These are phyloP conservation scores for Polyergus mexicanus DNA, from an alignment of 1,140 invertebrate genomes.

Conservation along the genomic window DNA sequence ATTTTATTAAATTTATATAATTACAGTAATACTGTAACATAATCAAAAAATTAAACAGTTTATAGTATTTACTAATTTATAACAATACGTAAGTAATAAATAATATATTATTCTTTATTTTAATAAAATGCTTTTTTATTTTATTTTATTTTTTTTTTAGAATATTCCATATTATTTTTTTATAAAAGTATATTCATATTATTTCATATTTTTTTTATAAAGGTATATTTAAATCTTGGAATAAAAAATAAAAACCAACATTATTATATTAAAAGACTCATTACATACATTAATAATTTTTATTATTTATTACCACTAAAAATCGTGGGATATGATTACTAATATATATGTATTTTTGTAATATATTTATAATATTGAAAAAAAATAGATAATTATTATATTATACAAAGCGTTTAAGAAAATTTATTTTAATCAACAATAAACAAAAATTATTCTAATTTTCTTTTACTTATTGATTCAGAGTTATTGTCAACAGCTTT, in stretches of 20 bases:
- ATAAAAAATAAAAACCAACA: not conserved
- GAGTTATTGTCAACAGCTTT: constrained; percentile 22
- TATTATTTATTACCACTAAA: not conserved
- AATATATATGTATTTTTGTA: not conserved
- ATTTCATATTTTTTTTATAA: too few species aligned
- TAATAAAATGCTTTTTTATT: constrained; percentile 8
- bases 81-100: constrained; percentile 15
- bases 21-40: not conserved
- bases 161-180: not conserved
- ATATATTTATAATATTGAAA: constrained; percentile 7
- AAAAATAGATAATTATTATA: not conserved
- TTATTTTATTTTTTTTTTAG: not conserved
- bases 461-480: not conserved
- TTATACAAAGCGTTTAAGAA: not conserved
- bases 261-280: constrained; percentile 3
- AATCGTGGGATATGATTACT: not conserved
- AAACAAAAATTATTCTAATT: constrained; percentile 12
- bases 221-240: constrained; percentile 8
- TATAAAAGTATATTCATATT: too few species aligned
- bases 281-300: not conserved
- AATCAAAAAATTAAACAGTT: not conserved
- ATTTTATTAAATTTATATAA: not conserved
- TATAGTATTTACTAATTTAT: not conserved
- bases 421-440: not conserved
- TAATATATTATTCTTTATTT: constrained; percentile 26